Base-by-base conservation (phyloP, 2,888 invertebrate genomes). In the Imbricaverruca yamaguchii region DNA sequence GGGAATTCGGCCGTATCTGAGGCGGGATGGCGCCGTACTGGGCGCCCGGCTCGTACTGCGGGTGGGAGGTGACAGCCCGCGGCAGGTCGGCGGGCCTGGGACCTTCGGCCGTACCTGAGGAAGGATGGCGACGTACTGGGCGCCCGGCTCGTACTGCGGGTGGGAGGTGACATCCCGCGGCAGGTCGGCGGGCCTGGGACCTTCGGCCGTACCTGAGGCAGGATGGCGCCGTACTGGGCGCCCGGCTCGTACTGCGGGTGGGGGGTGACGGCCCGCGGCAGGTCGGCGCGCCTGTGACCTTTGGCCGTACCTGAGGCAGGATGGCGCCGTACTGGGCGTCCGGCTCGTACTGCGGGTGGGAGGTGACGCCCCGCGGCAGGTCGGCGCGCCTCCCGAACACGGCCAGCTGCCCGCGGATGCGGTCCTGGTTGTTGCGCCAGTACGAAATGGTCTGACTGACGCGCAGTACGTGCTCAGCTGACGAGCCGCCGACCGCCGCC, bases 391-490 rank as follows among this genome's bases (percentile, higher is more conserved):
- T 39, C 92, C 86, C 81, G 94, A 94, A 94, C 23, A 95, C 92
- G 0, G 93, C 92, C 87, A 94, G 91, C 87, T 97, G 97, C 23
- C 92, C 91, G 87, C 91, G 89, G 82, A 98, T 94, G 7, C 98
- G 90, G 85, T 94, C 93, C 21, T 93, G 90, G 88, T 95, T 96
- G 87, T 97, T 98, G 81, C 95, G 91, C 98, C 98, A 98, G 87
- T 98, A 98, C 0, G 96, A 94, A 85, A 95, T 90, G 91, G 93
- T 93, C 82, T 93, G 91, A 12, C 93, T 93, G 83, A 94, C 93
- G 81, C 92, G 90, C 81, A 86, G 83, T 56, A 95, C 92, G 87
- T 91, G 90, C 85, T 93, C 91, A 0, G 95, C 94, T 81, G 91
- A 91, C 81, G 90, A 90, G 8, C 92, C 92, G 84, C 91, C 90